A percentile compares a stretch with the other conserved stretches of the same genome.
Evolutionary conservation across 1,140 invertebrate species (phyloP).

Genomic region (Drosophila lowei): DNA sequence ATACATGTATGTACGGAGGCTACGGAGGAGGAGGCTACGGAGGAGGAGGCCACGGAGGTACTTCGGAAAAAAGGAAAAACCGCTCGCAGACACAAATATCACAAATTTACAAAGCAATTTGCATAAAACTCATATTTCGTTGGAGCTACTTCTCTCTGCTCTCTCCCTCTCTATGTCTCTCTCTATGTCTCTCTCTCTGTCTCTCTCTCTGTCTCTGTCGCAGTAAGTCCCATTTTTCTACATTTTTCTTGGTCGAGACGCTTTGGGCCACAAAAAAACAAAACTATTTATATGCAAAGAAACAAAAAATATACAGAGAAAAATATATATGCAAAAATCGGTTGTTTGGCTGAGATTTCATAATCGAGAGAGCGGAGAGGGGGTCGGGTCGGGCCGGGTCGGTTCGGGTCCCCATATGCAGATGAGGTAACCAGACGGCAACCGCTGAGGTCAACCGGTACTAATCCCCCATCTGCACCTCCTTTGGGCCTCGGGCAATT

Average conservation of each 20-base stretch:
- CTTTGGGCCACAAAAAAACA: slow-evolving; percentile 40
- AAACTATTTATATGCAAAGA: slow-evolving; percentile 69
- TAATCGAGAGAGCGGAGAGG: slow-evolving; percentile 48
- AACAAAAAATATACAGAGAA: slow-evolving; percentile 29
- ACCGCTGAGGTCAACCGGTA: slow-evolving; percentile 68
- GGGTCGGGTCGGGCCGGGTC: not conserved
- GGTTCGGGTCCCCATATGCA: slow-evolving; percentile 40
- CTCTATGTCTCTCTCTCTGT: slow-evolving; percentile 29
- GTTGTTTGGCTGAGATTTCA: slow-evolving; percentile 46
- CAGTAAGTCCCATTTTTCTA: slow-evolving; percentile 24
- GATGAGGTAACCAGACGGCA: slow-evolving; percentile 63
- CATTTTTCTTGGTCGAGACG: slow-evolving; percentile 18
- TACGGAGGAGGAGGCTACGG: not conserved
- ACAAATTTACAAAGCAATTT: slow-evolving; percentile 77
- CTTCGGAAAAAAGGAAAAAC: slow-evolving; percentile 43
- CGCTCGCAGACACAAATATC: slow-evolving; percentile 71
- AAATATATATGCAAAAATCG: slow-evolving; percentile 34
- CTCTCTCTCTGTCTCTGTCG: slow-evolving; percentile 25
- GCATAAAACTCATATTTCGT: slow-evolving; percentile 77
- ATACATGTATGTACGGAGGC: no score
- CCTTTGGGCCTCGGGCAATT: slow-evolving; percentile 53
- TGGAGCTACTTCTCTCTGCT: slow-evolving; percentile 55
- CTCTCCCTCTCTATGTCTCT: slow-evolving; percentile 36
- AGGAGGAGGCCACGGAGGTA: slow-evolving; percentile 1
- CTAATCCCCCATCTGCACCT: slow-evolving; percentile 29